These are phyloP conservation scores for Rhea americana DNA, from an alignment of 2,113 vertebrate species.

Conservation along the genomic window DNA sequence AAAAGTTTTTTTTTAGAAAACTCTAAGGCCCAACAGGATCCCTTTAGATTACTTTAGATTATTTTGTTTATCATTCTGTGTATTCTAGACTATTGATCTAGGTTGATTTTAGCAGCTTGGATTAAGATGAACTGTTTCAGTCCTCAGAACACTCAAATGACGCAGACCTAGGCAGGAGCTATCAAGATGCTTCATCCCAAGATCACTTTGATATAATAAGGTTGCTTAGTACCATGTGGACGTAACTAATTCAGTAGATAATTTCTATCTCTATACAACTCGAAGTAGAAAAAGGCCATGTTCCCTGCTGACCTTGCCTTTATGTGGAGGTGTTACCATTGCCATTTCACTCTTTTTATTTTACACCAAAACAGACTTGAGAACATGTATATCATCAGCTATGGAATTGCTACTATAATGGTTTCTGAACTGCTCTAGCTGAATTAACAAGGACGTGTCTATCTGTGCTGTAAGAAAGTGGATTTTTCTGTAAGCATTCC, in stretches of 20 bases:
- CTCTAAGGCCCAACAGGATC: neutral
- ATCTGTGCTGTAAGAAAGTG: neutral
- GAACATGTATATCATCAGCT: rapidly evolving
- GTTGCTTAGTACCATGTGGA: neutral
- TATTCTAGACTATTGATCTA: neutral
- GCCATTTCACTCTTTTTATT: neutral
- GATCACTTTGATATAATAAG: neutral
- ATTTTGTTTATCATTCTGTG: neutral
- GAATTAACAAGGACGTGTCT: neutral
- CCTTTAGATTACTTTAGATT: neutral
- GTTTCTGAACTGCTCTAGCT: neutral
- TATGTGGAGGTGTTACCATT: neutral
- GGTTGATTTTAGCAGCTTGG: neutral
- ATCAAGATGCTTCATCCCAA: neutral
- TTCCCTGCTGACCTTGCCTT: neutral
- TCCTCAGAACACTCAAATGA: neutral
- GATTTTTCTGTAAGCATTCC: neutral
- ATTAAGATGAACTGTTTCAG: neutral
- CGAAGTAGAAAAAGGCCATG: neutral
- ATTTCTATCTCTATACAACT: neutral
- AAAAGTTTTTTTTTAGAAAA: neutral
- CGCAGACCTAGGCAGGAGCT: neutral
- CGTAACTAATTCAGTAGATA: neutral
- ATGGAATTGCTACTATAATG: neutral
- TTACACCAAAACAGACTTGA: neutral